Conservation (phyloP, 1,140 invertebrate species). For the Drosophila rufa region DNA sequence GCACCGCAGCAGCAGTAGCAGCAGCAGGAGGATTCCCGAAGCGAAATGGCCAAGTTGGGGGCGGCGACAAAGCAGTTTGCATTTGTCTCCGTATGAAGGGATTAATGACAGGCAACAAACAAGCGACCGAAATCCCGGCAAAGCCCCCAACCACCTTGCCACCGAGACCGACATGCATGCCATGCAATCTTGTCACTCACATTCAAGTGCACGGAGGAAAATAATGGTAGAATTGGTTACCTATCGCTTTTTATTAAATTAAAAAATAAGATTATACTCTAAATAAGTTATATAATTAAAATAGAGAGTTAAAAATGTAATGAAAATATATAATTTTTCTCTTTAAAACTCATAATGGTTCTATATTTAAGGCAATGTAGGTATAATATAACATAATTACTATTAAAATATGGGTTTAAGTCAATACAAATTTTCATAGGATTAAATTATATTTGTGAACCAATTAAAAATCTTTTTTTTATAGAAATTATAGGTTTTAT, state of each 20-base stretch:
- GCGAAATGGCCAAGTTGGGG: constrained; percentile 33
- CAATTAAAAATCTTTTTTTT: too few species aligned
- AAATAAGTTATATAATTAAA: neutral
- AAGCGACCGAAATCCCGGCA: constrained; percentile 44
- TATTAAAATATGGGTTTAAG: too few species aligned
- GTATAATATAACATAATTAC: neutral
- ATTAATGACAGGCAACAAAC: constrained; percentile 76
- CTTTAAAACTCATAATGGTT: neutral
- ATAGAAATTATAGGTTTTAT: neutral
- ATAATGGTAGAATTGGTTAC: neutral
- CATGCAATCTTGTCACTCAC: constrained; percentile 56
- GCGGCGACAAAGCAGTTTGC: constrained; percentile 65
- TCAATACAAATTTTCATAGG: neutral
- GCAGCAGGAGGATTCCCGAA: constrained; percentile 10
- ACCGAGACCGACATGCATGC: constrained; percentile 36
- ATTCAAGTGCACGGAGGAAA: constrained; percentile 14
- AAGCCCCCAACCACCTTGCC: constrained; percentile 14
- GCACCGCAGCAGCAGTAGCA: constrained; percentile 22
- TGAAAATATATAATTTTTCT: neutral
- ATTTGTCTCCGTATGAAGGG: constrained; percentile 73
- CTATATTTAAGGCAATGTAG: neutral
- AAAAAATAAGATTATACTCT: neutral
- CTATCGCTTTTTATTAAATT: neutral
- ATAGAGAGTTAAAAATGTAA: neutral
- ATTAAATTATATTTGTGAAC: too few species aligned